phyloP scores from a whole-genome alignment of 2,113 vertebrate species.

The Bucco capensis region DNA sequence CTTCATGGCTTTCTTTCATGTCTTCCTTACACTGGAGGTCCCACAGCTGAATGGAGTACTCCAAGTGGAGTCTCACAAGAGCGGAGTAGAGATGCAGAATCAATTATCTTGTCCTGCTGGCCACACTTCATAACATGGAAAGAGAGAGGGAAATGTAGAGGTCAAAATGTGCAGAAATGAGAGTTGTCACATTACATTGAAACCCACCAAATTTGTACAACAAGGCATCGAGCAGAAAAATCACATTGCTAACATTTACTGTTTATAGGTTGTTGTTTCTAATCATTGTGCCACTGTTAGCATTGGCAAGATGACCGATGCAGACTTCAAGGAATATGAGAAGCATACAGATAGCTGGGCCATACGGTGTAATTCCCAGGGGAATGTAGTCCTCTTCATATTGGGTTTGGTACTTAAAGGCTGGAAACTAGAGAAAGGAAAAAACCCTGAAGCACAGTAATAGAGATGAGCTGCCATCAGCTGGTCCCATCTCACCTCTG shows the following conservation, averaged over 20 bases:
- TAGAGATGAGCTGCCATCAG: neutral
- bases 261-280: neutral
- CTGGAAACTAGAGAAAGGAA: neutral
- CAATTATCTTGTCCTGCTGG: neutral
- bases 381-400: neutral
- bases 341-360: neutral
- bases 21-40: neutral
- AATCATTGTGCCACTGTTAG: neutral
- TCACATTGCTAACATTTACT: neutral
- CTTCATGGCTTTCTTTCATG: neutral
- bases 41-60: neutral
- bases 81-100: neutral
- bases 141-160: neutral
- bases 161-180: neutral
- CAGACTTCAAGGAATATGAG: neutral
- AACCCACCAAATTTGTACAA: neutral
- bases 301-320: neutral
- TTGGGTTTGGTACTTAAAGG: neutral
- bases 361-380: neutral
- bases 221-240: neutral
- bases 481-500: neutral
- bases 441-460: neutral
- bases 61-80: neutral
- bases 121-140: neutral
- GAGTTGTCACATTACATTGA: neutral